Conservation (phyloP, 1,140 invertebrate species). For the Drosophila bipectinata region DNA sequence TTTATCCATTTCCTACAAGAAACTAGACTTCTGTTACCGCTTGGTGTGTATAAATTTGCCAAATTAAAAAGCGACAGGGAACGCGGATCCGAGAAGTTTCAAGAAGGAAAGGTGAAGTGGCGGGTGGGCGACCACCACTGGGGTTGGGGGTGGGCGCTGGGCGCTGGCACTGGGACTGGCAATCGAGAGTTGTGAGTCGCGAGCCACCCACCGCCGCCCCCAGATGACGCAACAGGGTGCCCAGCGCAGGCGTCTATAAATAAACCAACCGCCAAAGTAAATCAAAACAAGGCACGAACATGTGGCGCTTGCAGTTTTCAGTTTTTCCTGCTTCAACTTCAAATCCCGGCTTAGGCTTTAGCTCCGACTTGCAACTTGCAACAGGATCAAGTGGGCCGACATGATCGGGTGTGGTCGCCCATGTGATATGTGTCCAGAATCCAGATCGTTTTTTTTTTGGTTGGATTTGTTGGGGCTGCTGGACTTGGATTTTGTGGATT, state of each 20-base stretch:
- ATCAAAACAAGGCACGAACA: constrained; percentile 78
- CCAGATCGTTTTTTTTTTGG: constrained; percentile 29
- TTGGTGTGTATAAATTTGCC: constrained; percentile 77
- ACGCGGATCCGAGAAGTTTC: constrained; percentile 18
- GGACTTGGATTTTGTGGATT: constrained; percentile 51
- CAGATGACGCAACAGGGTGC: constrained; percentile 77
- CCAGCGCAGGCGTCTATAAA: constrained; percentile 67
- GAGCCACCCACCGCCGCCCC: constrained; percentile 72
- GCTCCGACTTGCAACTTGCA: constrained; percentile 3
- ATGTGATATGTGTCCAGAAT: constrained; percentile 47
- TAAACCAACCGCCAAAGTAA: constrained; percentile 70
- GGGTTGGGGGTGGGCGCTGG: background rate
- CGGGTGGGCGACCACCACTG: constrained; percentile 1
- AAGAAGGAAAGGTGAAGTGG: constrained; percentile 11
- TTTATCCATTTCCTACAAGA: constrained; percentile 37
- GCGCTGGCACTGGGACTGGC: background rate
- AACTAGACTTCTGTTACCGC: constrained; percentile 62
- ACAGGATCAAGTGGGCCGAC: constrained; percentile 70
- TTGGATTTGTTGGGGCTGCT: background rate
- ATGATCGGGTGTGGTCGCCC: constrained; percentile 64
- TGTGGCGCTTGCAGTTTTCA: constrained; percentile 57
- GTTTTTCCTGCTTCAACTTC: constrained; percentile 6
- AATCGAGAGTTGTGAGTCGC: constrained; percentile 41
- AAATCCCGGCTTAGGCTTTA: constrained; percentile 5
- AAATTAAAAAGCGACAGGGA: constrained; percentile 72